Conservation (phyloP, 2,113 vertebrate species). For the Machaerirhynchus nigripectus region DNA sequence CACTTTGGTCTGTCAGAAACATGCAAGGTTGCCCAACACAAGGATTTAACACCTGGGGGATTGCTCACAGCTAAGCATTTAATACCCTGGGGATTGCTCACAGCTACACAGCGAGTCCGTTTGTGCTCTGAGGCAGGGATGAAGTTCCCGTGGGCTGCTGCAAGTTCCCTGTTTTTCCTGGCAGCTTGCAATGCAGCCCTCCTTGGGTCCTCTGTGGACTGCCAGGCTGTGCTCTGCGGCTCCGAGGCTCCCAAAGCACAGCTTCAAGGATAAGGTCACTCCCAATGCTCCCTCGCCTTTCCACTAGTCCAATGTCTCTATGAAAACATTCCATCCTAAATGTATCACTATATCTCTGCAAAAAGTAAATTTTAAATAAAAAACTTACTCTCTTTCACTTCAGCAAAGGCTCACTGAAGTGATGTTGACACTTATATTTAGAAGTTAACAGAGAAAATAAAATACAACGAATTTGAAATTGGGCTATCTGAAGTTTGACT, state of each 20-base stretch:
- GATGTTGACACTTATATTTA: not conserved
- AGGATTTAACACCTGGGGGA: not conserved
- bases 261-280: not conserved
- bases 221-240: not conserved
- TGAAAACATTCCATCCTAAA: not conserved
- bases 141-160: not conserved
- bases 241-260: not conserved
- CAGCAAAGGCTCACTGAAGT: not conserved
- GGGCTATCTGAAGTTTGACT: not conserved
- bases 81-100: not conserved
- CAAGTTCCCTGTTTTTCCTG: not conserved
- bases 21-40: accelerated
- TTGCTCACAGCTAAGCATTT: not conserved
- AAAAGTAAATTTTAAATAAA: not conserved
- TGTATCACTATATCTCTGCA: not conserved
- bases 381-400: not conserved
- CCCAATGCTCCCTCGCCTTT: not conserved
- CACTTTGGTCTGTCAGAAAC: not conserved
- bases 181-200: not conserved
- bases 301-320: not conserved
- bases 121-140: not conserved
- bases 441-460: not conserved
- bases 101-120: not conserved
- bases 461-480: not conserved
- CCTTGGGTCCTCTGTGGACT: not conserved